Evolutionary conservation across 2,888 invertebrate species (phyloP).

Genomic region (Cheilosia vernalis): DNA sequence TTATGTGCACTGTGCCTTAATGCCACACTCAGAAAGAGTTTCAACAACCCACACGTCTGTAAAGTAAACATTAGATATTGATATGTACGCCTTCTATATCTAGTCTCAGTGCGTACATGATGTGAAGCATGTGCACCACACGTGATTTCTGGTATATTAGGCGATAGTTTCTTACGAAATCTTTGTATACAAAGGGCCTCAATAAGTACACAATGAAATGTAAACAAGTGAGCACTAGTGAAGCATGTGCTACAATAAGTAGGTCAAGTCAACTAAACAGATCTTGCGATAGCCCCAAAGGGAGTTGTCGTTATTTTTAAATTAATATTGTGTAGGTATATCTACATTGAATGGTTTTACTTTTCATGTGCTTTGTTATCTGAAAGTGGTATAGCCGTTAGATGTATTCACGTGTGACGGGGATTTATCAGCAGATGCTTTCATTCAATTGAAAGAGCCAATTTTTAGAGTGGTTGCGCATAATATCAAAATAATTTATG

Average conservation of each 20-base stretch:
- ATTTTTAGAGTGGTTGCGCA: too few species aligned
- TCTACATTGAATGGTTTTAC: neutral
- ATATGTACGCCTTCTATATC: neutral
- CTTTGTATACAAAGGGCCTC: conserved; percentile 21
- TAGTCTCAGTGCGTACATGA: conserved; percentile 19
- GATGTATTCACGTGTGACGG: neutral
- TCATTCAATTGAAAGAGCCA: too few species aligned
- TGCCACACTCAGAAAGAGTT: neutral
- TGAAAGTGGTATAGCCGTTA: neutral
- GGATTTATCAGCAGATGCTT: neutral
- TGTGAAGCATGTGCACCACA: conserved; percentile 36
- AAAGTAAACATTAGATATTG: conserved; percentile 4
- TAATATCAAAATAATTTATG: too few species aligned
- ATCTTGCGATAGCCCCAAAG: neutral
- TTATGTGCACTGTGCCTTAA: too few species aligned
- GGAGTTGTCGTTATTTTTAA: neutral
- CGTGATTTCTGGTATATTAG: conserved; percentile 5
- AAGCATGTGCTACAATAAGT: conserved; percentile 25
- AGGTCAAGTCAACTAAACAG: conserved; percentile 29
- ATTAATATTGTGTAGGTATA: neutral
- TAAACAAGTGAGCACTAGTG: conserved; percentile 13
- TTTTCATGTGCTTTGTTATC: neutral
- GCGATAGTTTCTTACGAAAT: conserved; percentile 11
- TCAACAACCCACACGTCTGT: neutral
- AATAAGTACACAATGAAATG: conserved; percentile 9